Base-by-base conservation (phyloP, 30 jellyfish, hydroid and myxozoan species). In the Aurelia coerulea region DNA sequence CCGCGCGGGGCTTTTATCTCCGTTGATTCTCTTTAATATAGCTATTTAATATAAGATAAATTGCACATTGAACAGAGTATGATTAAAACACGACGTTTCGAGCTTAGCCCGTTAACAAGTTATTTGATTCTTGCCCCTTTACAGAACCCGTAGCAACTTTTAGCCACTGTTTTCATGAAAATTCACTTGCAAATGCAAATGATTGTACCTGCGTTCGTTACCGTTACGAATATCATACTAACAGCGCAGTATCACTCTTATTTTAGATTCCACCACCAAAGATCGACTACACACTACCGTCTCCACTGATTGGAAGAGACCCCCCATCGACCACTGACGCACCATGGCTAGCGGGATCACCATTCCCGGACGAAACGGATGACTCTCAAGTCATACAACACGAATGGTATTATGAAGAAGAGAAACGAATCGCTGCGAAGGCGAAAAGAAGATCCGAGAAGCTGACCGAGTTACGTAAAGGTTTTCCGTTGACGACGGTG, bases 251-350 rank as follows among this genome's bases (percentile, higher is more conserved):
- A 0, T 39, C 7, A 2, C 5, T 39, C 50, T 35, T 62, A 18
- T 60, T 70, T 18, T 52, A 93, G 98, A 73, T 93, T 14, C 97
- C 91, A 10, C 91, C 91, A 31, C 92, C 92, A 0, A 88, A 86
- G 73, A 62, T 83, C 35, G 98, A 93, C 34, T 93, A 87, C 77
- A 93, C 97, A 12, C 68, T 93, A 42, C 98, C 98, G 12, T 87
- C 97, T 63, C 98, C 97, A 5, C 74, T 83, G 34, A 81, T 93
- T 73, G 98, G 98, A 4, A 83, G 91, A 63, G 96, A 74, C 65
- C 96, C 96, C 9, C 96, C 91, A 13, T 53, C 73, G 17, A 88
- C 87, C n/a, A 93, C 98, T 42, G 98, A 93, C 65, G 92, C 97
- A 23, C 97, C 98, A 16, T 93, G 98, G 98, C 69, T 66, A 1